Conservation (phyloP, 2,888 invertebrate species). For the Troglohyphantes excavatus region DNA sequence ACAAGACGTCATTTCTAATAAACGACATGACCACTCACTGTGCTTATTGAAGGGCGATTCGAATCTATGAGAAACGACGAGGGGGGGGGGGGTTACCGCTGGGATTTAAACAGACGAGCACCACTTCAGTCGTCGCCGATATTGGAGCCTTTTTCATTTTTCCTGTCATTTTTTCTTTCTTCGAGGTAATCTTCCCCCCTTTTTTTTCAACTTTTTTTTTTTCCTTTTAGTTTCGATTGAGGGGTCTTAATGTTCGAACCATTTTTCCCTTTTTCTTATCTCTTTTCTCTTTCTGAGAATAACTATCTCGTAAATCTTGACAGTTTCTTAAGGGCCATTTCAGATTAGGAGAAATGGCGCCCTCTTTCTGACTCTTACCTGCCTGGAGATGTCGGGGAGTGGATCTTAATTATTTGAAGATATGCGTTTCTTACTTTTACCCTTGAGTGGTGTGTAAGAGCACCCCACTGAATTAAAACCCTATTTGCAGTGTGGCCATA, state of each 20-base stretch:
- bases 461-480: no score
- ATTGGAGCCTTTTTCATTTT: constrained; percentile 6
- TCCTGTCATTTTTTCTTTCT: constrained; percentile 2
- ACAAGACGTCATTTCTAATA: constrained; percentile 13
- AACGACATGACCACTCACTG: constrained; percentile 51
- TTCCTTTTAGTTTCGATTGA: not conserved
- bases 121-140: not conserved
- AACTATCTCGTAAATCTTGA: constrained; percentile 54
- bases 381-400: not conserved
- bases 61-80: constrained; percentile 37
- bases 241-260: not conserved
- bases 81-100: not conserved
- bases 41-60: constrained; percentile 19
- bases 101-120: not conserved
- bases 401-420: not conserved
- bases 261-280: constrained; percentile 21
- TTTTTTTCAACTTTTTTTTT: constrained; percentile 7
- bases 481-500: no score
- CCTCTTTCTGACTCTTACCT: not conserved
- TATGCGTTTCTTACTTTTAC: no score
- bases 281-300: not conserved
- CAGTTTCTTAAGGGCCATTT: not conserved
- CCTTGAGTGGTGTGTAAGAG: no score
- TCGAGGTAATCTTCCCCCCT: not conserved
- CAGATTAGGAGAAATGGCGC: constrained; percentile 47